phyloP scores from a whole-genome alignment of 2,797 vertebrate genomes.

The Phataginus tetradactyla region DNA sequence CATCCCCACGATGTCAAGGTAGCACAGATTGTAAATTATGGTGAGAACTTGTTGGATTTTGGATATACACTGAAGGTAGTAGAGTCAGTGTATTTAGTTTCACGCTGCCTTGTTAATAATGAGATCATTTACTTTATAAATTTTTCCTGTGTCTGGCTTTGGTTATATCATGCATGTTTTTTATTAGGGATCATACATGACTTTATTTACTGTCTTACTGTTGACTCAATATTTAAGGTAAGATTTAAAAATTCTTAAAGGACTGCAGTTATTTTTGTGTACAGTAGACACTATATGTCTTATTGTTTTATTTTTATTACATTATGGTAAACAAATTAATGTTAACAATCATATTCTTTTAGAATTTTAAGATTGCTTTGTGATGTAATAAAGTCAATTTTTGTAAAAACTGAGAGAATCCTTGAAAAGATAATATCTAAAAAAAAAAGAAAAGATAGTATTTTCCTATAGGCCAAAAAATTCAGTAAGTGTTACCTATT shows the following conservation, averaged over 20 bases:
- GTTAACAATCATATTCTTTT: not conserved
- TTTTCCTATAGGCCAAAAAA: not conserved
- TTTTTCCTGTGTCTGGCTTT: not conserved
- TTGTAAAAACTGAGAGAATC: not conserved
- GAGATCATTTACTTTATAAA: not conserved
- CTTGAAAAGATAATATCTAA: not conserved
- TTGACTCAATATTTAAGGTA: not conserved
- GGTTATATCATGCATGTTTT: not conserved
- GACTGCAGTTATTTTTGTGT: not conserved
- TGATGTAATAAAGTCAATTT: not conserved
- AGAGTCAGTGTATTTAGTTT: not conserved
- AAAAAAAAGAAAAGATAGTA: too few species aligned
- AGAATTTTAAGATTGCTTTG: not conserved
- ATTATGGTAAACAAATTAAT: not conserved
- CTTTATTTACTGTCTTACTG: not conserved
- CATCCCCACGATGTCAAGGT: not conserved
- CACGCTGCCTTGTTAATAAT: not conserved
- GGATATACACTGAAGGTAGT: not conserved
- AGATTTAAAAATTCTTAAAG: not conserved
- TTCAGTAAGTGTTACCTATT: not conserved
- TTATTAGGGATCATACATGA: not conserved
- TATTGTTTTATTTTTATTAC: not conserved
- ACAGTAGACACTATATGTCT: not conserved
- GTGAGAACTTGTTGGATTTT: not conserved
- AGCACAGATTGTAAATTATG: not conserved